Conservation (phyloP, 1,140 invertebrate genomes). For the Doryteuthis pealeii region DNA sequence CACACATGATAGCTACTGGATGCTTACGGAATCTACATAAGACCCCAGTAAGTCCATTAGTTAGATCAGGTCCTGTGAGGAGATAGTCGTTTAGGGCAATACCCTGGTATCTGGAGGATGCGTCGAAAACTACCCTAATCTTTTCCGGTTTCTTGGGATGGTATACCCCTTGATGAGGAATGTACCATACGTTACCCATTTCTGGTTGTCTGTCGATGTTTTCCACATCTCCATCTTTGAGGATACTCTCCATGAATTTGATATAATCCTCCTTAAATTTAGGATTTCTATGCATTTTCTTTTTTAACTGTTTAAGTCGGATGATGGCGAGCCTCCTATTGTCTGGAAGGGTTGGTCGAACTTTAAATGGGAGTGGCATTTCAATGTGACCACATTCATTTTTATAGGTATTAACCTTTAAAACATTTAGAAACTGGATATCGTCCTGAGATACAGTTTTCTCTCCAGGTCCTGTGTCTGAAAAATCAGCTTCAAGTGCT, state of each 20-base stretch:
- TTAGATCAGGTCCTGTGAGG: conserved; percentile 35
- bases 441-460: conserved; percentile 12
- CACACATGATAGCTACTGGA: conserved; percentile 33
- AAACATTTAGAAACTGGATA: conserved; percentile 6
- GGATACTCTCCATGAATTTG: no score
- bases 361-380: conserved; percentile 14
- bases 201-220: no score
- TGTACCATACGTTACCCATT: no score
- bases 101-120: no score
- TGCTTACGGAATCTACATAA: conserved; percentile 30
- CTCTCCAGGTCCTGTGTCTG: not conserved
- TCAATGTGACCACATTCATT: conserved; percentile 8
- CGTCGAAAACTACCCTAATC: no score
- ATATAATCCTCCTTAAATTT: no score
- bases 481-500: conserved; percentile 5
- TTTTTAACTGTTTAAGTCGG: not conserved
- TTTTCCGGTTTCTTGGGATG: no score
- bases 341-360: conserved; percentile 1
- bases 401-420: not conserved
- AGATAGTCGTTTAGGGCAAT: no score
- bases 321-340: not conserved
- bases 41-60: conserved; percentile 29
- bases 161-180: no score
- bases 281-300: no score
- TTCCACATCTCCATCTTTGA: not conserved